A percentile compares a stretch with the other conserved stretches of the same genome.
phyloP scores from a whole-genome alignment of 64 coral and sea anemone species.

The Astreopora myriophthalma region DNA sequence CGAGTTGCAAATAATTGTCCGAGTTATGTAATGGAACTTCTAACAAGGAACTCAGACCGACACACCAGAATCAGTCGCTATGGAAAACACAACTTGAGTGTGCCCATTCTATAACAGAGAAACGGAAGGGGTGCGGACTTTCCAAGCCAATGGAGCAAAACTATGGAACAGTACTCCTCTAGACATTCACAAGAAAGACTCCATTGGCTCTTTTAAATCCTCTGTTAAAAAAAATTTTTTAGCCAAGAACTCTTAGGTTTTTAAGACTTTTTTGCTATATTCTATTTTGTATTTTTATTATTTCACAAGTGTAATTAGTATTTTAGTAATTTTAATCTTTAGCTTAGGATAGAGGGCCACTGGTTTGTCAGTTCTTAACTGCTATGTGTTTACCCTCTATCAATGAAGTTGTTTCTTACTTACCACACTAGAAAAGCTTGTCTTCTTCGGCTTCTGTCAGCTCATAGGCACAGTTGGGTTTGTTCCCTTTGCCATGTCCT shows the following conservation, averaged over 20 bases:
- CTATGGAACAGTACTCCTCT: conserved; percentile 15
- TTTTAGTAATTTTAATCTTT: too few relatives aligned
- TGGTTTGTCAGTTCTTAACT: too few relatives aligned
- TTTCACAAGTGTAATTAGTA: too few relatives aligned
- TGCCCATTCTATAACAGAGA: conserved; percentile 14
- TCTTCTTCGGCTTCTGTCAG: too few relatives aligned
- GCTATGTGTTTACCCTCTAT: too few relatives aligned
- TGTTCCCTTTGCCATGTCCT: too few relatives aligned
- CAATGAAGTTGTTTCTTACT: not conserved
- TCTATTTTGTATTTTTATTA: too few relatives aligned
- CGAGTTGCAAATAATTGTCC: not conserved
- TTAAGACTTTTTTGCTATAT: too few relatives aligned
- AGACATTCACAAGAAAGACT: not conserved
- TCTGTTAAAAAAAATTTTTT: not conserved
- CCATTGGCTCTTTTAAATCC: not conserved
- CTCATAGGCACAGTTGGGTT: too few relatives aligned
- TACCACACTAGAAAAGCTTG: not conserved
- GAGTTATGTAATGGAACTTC: not conserved
- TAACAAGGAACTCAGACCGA: conserved; percentile 11
- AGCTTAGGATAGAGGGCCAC: too few relatives aligned
- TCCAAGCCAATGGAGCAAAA: conserved; percentile 6
- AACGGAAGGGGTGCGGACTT: conserved; percentile 8
- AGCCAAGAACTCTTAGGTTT: too few relatives aligned
- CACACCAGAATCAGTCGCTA: not conserved
- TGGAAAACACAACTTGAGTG: conserved; percentile 20